Evolutionary conservation across 2,888 invertebrate genomes (phyloP).

Genomic region (Invenusta paracnida): DNA sequence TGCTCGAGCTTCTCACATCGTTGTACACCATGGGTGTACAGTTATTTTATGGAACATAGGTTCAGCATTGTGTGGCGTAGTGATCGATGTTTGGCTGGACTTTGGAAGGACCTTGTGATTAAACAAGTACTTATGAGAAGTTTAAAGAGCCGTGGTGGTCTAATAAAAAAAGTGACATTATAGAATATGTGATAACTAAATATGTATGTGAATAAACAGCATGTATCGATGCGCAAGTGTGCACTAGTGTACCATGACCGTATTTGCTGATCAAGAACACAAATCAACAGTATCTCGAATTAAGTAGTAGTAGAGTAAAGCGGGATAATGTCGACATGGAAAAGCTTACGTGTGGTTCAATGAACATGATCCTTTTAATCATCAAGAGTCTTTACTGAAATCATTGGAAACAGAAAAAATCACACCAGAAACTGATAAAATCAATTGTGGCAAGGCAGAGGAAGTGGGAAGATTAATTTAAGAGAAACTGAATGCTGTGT

Average conservation of each 20-base stretch:
- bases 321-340: neutral
- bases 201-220: neutral
- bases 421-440: neutral
- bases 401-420: neutral
- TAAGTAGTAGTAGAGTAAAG: neutral
- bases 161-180: neutral
- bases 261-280: neutral
- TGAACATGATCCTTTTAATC: neutral
- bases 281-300: neutral
- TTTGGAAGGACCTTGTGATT: neutral
- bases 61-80: too few relatives aligned
- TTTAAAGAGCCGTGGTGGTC: neutral
- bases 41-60: too few relatives aligned
- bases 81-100: too few relatives aligned
- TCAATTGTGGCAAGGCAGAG: neutral
- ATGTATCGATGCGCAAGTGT: neutral
- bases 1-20: too few relatives aligned
- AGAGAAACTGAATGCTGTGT: neutral
- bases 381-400: neutral
- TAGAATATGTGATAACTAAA: neutral
- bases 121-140: neutral
- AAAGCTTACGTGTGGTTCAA: neutral
- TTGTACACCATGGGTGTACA: too few relatives aligned
- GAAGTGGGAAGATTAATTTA: neutral
- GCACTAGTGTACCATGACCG: neutral